Conservation (phyloP, 2,888 invertebrate genomes). For the Vanessa cardui region DNA sequence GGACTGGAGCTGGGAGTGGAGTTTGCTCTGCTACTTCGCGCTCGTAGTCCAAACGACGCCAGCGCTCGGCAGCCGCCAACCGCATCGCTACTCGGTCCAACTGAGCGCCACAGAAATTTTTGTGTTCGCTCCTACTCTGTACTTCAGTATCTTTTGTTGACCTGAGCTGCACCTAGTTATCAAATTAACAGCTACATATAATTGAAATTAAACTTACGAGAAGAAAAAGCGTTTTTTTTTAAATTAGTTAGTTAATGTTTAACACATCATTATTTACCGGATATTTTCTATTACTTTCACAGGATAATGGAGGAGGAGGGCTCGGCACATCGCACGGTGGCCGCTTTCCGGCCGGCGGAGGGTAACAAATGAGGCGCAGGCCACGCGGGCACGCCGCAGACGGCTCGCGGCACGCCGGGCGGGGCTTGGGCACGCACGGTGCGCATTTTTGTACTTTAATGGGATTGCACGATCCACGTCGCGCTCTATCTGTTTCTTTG, state of each 20-base stretch:
- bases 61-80: conserved; percentile 38
- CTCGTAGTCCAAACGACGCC: conserved; percentile 32
- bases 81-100: conserved; percentile 36
- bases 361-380: conserved; percentile 49
- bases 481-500: neutral
- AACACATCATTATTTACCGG: conserved; percentile 10
- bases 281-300: conserved; percentile 38
- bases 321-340: conserved; percentile 46
- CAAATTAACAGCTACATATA: neutral
- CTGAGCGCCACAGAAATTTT: conserved; percentile 44
- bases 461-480: conserved; percentile 20
- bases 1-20: conserved; percentile 17
- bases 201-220: too few species aligned
- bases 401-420: conserved; percentile 35
- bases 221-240: too few species aligned
- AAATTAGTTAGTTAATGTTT: too few species aligned
- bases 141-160: neutral
- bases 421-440: conserved; percentile 26
- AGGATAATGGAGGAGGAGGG: conserved; percentile 29
- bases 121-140: neutral
- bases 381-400: conserved; percentile 34
- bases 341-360: conserved; percentile 38
- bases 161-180: conserved; percentile 2
- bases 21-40: conserved; percentile 29
- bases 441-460: neutral